Evolutionary conservation across 2,888 invertebrate species (phyloP), one percentile per base, ranked within the genome.

Genomic region (Kuschelorhynchus macadamiae): DNA sequence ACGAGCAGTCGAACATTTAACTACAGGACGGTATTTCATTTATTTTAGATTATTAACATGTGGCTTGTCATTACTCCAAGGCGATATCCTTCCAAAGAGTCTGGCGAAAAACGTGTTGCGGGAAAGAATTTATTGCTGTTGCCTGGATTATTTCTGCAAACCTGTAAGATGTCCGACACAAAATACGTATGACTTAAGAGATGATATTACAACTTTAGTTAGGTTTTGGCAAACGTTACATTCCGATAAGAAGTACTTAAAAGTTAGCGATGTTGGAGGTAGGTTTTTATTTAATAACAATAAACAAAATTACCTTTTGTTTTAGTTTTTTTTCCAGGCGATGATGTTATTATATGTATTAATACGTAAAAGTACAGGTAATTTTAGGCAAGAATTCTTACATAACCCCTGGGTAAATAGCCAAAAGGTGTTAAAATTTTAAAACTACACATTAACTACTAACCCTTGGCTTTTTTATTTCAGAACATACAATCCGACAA

Each of bases 161-260:
- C 92, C 93, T 0, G 91, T 93, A n/a, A 92, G 92, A 62, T 95
- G 93, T 75, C 98, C 98, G 0, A 91, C 92, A 0, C 95, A 95
- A 78, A 88, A 89, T 30, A 87, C 91, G 0, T 88, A 90, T 0
- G 91, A 91, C 4, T 83, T 99, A 12, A 84, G 95, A 14, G 96
- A 97, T 76, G 98, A 99, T 78, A 94, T 99, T 72, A 88, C 91
- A 33, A 91, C 92, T 0, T 84, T 99, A 56, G 89, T 97, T 63
- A 91, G 92, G 77, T 99, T 99, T 85, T 99, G 98, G 98, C 94
- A 97, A 81, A 90, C 93, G 2, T 92, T 98, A 89, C 95, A 97
- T 80, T 93, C 94, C 1, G 96, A 96, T 79, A 96, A 95, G 85
- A 96, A 96, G 81, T 95, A 96, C 82, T 85, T 96, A 76, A 91